Evolutionary conservation across 2,797 vertebrate species (phyloP), one percentile per base, ranked within the genome.

Genomic region (Eulemur mongoz): DNA sequence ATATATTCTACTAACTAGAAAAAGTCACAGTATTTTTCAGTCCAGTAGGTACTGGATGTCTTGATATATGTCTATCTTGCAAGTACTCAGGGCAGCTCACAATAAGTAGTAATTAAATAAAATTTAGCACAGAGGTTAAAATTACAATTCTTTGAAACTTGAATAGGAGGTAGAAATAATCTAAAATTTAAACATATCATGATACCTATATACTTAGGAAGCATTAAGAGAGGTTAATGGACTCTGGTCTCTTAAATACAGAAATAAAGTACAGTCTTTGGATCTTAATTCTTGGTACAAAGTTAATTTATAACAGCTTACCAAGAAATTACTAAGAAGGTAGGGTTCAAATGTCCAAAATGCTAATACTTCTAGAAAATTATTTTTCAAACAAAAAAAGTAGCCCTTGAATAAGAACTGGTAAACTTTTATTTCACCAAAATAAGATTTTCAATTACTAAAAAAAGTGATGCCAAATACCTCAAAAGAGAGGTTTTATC

Each of bases 401-500:
- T 40, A 48, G 27, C 13, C 4, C 50, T 48, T 96, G n/a, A 80
- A 40, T 52, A 78, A 93, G 76, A 88, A 84, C 15, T 57, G 25
- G 61, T 50, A 89, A 67, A 89, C 81, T 54, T 92, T 75, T 75
- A 84, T 73, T 69, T 90, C 35, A 82, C 30, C 65, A 93, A 93
- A 85, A 69, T 84, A 59, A 95, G 87, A 91, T 50, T 94, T 93
- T 72, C 88, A 61, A 79, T 95, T 89, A 78, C 20, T 88, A 14
- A 83, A 52, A 88, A 89, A 89, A 63, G 30, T 32, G 65, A 70
- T 15, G 15, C 13, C 32, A 50, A 86, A 25, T 80, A 91, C 50
- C 45, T 91, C 40, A 67, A 92, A 80, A 84, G 48, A 22, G 38
- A 95, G 27, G 20, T 40, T 38, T 92, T 84, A 52, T 88, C 72